These are phyloP conservation scores for Crotalus tigris DNA, from an alignment of 2,113 vertebrate species.

Conservation along the genomic window DNA sequence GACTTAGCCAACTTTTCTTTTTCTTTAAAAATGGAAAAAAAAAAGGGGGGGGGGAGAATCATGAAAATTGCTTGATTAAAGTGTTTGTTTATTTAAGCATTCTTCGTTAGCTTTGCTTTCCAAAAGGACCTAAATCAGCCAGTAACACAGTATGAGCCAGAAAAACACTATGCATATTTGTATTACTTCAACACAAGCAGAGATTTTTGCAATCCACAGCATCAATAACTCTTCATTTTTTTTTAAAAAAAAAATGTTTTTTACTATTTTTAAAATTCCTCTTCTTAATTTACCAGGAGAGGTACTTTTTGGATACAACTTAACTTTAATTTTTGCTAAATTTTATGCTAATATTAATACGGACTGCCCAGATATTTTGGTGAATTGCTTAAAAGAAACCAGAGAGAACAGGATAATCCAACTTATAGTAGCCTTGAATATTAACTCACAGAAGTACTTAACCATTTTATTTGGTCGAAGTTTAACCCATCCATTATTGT, in stretches of 20 bases:
- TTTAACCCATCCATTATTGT: not conserved
- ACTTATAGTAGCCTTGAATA: not conserved
- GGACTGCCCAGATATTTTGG: not conserved
- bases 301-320: not conserved
- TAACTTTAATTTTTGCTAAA: not conserved
- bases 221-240: not conserved
- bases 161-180: constrained; percentile 19
- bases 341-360: not conserved
- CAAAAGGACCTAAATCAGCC: constrained; percentile 4
- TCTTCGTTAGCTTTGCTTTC: not conserved
- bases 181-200: constrained; percentile 32
- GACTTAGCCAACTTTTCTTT: constrained; percentile 11
- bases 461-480: constrained; percentile 2
- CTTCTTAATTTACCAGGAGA: not conserved
- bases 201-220: constrained; percentile 7
- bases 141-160: not conserved
- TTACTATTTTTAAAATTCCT: rapidly evolving
- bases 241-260: not conserved
- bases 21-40: constrained; percentile 21
- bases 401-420: not conserved
- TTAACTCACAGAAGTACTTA: not conserved
- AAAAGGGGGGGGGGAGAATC: constrained; percentile 3
- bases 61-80: not conserved
- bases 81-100: constrained; percentile 39
- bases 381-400: not conserved